Conservation (phyloP, 2,888 invertebrate species). For the Drosophila eohydei region DNA sequence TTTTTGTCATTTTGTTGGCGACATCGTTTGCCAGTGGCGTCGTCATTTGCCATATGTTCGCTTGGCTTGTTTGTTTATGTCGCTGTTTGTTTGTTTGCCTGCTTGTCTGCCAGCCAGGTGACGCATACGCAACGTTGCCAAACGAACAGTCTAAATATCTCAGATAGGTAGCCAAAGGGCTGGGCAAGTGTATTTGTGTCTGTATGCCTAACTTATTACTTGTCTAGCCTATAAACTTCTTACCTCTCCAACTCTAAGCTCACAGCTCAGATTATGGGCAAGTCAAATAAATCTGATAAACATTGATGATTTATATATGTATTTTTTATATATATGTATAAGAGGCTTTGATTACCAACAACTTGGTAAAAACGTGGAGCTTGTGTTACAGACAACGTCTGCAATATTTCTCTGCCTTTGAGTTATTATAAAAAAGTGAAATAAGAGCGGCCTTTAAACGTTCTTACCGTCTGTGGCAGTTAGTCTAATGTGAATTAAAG, state of each 20-base stretch:
- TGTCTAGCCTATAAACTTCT: conserved; percentile 18
- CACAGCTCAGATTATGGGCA: conserved; percentile 9
- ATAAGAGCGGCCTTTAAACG: background rate
- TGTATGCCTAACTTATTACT: conserved; percentile 1
- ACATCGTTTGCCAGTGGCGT: conserved; percentile 37
- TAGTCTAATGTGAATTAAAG: background rate
- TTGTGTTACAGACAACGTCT: background rate
- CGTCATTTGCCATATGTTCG: conserved; percentile 49
- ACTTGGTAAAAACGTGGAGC: background rate
- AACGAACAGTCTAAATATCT: conserved; percentile 14
- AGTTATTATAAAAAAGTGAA: background rate
- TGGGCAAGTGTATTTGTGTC: conserved; percentile 6
- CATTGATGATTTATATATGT: conserved; percentile 7
- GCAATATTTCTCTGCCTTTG: background rate
- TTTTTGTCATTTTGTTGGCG: conserved; percentile 73
- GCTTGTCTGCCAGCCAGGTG: conserved; percentile 52
- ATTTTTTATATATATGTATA: background rate
- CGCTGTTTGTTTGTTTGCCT: conserved; percentile 24
- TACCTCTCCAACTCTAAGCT: background rate
- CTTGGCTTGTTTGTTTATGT: conserved; percentile 36
- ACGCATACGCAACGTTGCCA: conserved; percentile 56
- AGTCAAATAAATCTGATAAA: conserved; percentile 17
- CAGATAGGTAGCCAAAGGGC: conserved; percentile 6
- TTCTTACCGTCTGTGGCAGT: background rate
- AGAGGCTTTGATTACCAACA: background rate